phyloP scores from a whole-genome alignment of 2,797 vertebrate genomes.

The Leontocebus nigricollis region DNA sequence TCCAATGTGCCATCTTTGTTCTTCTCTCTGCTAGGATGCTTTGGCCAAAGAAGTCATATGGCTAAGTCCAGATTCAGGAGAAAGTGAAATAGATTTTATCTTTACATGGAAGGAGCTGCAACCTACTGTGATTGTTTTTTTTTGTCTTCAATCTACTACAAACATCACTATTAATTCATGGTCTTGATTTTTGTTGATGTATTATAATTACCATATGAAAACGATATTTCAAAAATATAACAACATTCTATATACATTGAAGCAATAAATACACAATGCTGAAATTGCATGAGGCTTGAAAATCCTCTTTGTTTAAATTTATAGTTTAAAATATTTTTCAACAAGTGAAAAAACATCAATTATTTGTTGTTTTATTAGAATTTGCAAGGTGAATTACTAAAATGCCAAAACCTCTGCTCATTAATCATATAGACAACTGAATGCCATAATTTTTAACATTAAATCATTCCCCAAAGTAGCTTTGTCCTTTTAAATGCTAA shows the following conservation, averaged over 20 bases:
- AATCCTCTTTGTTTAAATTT: constrained; percentile 15
- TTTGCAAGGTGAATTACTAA: constrained; percentile 53
- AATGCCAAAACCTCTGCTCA: constrained; percentile 14
- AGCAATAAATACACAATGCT: background rate
- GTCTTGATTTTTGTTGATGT: background rate
- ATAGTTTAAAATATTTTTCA: constrained; percentile 40
- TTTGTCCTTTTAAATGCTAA: constrained; percentile 67
- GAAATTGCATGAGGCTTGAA: background rate
- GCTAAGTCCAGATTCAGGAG: background rate
- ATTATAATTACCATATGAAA: background rate
- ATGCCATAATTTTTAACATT: background rate
- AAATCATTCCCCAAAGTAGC: constrained; percentile 53
- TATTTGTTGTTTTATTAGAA: background rate
- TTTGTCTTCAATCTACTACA: background rate
- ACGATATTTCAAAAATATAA: background rate
- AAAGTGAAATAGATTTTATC: background rate
- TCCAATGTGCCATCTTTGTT: background rate
- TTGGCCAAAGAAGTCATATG: background rate
- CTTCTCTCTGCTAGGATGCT: background rate
- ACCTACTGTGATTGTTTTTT: background rate
- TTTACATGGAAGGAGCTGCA: background rate
- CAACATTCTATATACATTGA: background rate
- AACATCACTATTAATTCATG: background rate
- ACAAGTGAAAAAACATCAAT: background rate
- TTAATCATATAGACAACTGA: constrained; percentile 59